Percentiles rank a stretch among this genome's conserved stretches.
Conservation (phyloP, 2,797 vertebrate genomes). For the Chloroceryle amazona region DNA sequence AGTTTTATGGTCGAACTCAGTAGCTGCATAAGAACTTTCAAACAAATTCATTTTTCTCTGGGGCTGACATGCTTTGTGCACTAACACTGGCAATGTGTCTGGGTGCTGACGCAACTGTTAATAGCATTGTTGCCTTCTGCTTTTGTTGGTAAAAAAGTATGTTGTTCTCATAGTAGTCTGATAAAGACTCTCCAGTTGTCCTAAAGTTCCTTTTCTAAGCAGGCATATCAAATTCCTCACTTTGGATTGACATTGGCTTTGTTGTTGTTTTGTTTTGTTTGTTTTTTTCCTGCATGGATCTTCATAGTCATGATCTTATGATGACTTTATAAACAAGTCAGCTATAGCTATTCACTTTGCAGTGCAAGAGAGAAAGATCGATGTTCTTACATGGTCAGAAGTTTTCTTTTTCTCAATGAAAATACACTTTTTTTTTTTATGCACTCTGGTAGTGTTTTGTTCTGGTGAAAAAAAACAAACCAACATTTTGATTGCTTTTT, state of each 20-base stretch:
- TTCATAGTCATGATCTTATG: not conserved
- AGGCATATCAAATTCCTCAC: not conserved
- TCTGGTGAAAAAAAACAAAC: not conserved
- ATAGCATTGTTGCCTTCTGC: not conserved
- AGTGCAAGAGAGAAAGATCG: not conserved
- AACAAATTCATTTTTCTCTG: not conserved
- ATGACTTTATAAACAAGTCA: not conserved
- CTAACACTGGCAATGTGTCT: not conserved
- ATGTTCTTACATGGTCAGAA: not conserved
- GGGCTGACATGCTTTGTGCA: not conserved
- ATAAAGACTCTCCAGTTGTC: not conserved
- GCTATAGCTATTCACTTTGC: not conserved
- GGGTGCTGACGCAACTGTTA: not conserved
- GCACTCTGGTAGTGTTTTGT: rapidly evolving
- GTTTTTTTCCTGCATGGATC: not conserved
- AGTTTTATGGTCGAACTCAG: not conserved
- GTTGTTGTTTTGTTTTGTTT: too few relatives aligned
- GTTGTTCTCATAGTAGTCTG: not conserved
- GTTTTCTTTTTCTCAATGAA: not conserved
- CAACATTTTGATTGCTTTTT: not conserved
- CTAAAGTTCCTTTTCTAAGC: not conserved
- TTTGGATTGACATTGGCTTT: not conserved
- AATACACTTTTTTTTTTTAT: not conserved
- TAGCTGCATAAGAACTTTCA: not conserved
- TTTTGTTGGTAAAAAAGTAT: not conserved